phyloP scores from a whole-genome alignment of 64 coral and sea anemone species.

The Anthopleura sola region DNA sequence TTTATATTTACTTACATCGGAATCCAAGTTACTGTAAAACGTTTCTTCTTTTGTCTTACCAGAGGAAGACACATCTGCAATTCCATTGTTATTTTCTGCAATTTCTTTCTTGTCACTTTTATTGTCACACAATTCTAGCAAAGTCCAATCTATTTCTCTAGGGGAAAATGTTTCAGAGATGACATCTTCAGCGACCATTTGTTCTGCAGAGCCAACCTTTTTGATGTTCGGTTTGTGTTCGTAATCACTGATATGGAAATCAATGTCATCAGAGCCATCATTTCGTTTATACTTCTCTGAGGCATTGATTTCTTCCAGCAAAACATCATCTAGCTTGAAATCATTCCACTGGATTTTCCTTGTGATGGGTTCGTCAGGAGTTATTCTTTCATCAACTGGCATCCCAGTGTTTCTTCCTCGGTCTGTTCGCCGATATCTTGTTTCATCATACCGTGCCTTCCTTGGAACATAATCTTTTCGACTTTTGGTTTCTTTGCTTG shows the following conservation, averaged over 20 bases:
- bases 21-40: neutral
- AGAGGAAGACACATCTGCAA: neutral
- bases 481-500: neutral
- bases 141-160: slow-evolving; percentile 8
- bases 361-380: neutral
- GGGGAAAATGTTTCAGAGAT: neutral
- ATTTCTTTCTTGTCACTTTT: neutral
- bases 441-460: neutral
- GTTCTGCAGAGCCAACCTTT: neutral
- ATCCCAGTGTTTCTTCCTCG: neutral
- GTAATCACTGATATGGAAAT: neutral
- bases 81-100: no score
- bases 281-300: neutral
- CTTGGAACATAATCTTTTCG: no score
- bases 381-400: neutral
- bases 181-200: neutral
- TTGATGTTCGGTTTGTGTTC: neutral
- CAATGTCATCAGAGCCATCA: neutral
- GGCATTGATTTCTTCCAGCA: neutral
- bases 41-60: neutral
- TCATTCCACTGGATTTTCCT: neutral
- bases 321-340: neutral
- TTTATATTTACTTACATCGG: neutral
- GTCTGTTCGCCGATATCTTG: neutral
- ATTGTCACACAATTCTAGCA: neutral